These are phyloP conservation scores for Apis dorsata DNA, from an alignment of 1,140 invertebrate genomes.

Conservation along the genomic window DNA sequence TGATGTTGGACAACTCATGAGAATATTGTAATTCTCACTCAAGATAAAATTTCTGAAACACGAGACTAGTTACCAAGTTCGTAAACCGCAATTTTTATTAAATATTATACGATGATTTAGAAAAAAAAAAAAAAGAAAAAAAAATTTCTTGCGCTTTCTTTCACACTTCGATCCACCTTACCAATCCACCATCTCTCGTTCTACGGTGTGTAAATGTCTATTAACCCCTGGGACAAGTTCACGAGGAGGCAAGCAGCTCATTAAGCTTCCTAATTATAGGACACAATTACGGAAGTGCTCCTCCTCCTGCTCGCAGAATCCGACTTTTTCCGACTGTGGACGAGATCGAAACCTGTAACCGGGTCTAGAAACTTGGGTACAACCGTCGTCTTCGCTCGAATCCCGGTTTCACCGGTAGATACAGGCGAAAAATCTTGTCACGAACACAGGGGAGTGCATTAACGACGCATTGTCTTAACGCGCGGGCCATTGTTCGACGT, in stretches of 20 bases:
- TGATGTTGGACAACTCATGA: background rate
- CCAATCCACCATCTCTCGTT: background rate
- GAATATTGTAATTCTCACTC: background rate
- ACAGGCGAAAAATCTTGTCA: slow-evolving; percentile 36
- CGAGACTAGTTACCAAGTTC: background rate
- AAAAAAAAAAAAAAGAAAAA: too few relatives aligned
- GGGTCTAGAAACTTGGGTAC: slow-evolving; percentile 17
- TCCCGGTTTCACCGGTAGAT: slow-evolving; percentile 34
- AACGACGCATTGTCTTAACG: slow-evolving; percentile 63
- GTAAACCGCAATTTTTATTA: background rate
- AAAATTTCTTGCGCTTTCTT: too few relatives aligned
- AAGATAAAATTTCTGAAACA: background rate
- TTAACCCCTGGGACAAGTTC: slow-evolving; percentile 39
- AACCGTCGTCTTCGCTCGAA: slow-evolving; percentile 10
- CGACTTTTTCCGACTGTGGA: too few relatives aligned
- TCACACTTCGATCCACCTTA: background rate
- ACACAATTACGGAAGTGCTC: background rate
- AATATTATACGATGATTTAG: background rate
- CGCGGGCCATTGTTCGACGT: slow-evolving; percentile 54
- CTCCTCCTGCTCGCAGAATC: background rate
- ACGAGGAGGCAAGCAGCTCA: slow-evolving; percentile 26
- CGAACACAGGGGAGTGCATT: slow-evolving; percentile 44
- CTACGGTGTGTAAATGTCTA: slow-evolving; percentile 57
- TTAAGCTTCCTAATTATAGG: slow-evolving; percentile 57
- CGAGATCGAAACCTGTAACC: background rate